Conservation (phyloP, 2,888 invertebrate species). For the Leptogaster cylindrica region DNA sequence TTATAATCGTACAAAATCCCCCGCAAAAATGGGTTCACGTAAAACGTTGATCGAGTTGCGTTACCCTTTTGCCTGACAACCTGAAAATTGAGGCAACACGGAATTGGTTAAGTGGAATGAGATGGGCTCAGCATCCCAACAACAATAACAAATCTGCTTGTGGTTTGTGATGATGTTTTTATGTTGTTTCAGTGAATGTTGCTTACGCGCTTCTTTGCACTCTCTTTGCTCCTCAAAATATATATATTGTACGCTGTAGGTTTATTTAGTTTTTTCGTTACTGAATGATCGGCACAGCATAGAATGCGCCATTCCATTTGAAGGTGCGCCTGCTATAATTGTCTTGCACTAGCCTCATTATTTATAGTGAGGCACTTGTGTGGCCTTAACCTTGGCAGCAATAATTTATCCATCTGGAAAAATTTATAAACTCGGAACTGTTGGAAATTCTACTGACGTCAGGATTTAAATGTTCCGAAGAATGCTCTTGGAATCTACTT, state of each 20-base stretch:
- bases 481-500: background rate
- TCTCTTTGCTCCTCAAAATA: background rate
- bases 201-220: background rate
- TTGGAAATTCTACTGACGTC: conserved; percentile 28
- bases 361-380: conserved; percentile 17
- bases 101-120: background rate
- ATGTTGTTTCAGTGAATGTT: background rate
- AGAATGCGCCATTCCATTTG: conserved; percentile 29
- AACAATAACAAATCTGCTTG: background rate
- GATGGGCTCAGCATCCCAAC: background rate
- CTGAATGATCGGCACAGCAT: conserved; percentile 14
- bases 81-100: conserved; percentile 4
- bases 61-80: conserved; percentile 31
- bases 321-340: conserved; percentile 29
- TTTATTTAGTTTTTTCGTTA: too few species aligned
- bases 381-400: conserved; percentile 36
- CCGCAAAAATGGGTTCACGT: conserved; percentile 37
- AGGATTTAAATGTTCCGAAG: background rate
- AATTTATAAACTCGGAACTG: background rate
- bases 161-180: background rate
- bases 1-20: conserved; percentile 33
- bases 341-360: conserved; percentile 26
- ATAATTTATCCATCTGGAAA: conserved; percentile 29
- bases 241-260: too few species aligned
- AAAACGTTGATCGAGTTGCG: conserved; percentile 28